Evolutionary conservation across 2,113 vertebrate species (phyloP).

Genomic region (Genyomyrus donnyi): DNA sequence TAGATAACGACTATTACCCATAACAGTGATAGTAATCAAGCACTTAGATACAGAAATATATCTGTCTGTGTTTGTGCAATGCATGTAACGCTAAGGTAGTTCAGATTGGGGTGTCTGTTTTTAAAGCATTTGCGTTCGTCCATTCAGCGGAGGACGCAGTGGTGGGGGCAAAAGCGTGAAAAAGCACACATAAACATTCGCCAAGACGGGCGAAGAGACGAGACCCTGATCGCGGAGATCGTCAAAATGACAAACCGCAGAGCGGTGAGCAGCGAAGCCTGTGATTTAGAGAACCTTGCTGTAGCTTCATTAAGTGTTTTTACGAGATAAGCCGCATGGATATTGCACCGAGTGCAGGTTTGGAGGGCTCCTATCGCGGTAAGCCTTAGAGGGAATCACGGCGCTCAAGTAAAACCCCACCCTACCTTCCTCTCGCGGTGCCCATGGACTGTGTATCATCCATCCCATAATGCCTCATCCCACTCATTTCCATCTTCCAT

Average conservation of each 20-base stretch:
- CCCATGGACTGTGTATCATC: background rate
- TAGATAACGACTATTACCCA: background rate
- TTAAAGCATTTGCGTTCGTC: constrained; percentile 20
- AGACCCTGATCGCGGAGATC: constrained; percentile 28
- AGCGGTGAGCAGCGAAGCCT: constrained; percentile 9
- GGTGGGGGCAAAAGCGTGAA: background rate
- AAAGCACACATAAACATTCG: constrained; percentile 18
- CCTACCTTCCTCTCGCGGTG: background rate
- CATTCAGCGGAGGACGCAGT: background rate
- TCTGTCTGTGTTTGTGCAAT: background rate
- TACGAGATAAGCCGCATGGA: constrained; percentile 24
- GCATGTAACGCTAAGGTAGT: background rate
- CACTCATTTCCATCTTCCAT: background rate
- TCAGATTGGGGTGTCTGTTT: constrained; percentile 2
- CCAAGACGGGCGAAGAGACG: constrained; percentile 15
- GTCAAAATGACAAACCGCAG: constrained; percentile 33
- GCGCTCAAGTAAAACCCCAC: background rate
- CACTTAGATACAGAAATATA: background rate
- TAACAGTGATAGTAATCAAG: background rate
- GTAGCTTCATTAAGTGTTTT: constrained; percentile 33
- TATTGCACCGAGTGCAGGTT: constrained; percentile 28
- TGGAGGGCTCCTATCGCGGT: background rate
- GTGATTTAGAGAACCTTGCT: constrained; percentile 35
- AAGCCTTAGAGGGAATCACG: background rate
- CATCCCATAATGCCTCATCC: background rate